Evolutionary conservation across 1,140 invertebrate genomes (phyloP), one percentile per base, ranked within the genome.

Genomic region (Oryctes rhinoceros): DNA sequence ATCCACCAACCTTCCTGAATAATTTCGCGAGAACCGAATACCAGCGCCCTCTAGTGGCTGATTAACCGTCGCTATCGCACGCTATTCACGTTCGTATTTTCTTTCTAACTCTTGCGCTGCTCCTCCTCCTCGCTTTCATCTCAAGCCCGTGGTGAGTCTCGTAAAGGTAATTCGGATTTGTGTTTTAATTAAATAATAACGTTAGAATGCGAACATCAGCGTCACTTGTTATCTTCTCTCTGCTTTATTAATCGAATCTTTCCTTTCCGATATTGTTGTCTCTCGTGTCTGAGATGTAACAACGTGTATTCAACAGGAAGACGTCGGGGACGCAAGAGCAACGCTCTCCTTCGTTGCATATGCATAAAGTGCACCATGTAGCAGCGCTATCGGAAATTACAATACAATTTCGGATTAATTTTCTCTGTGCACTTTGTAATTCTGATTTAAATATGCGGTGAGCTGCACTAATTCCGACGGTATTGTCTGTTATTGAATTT

Each of bases 131-230:
- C 24, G 37, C 24, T 59, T n/a, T 20, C 53, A 7, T 18, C 53
- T 59, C 15, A 18, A 59, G 5, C 53, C 7, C 53, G 24, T 39
- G 76, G 53, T 83, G 81, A 79, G 77, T 84, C 80, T 82, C 83
- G 81, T 84, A 84, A 83, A 85, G 85, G 85, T 85, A 85, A 84
- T 85, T 84, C 80, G 75, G 80, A 85, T 85, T 84, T 81, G 78
- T 81, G 83, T 85, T 85, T 85, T 85, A 85, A 85, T 85, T 85
- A 85, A 85, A 80, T 83, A 83, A 85, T 84, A 84, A 84, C 81
- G 78, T 82, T 82, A 83, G 67, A 81, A 81, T 67, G 65, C 78
- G 35, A 71, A 71, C 65, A 37, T 71, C 65, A 76, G 79, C 76
- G 79, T 81, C 83, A 80, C 80, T 82, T 83, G 83, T 82, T 82